These are phyloP conservation scores for Corythaixoides concolor DNA, from an alignment of 2,113 vertebrate species.

Conservation along the genomic window DNA sequence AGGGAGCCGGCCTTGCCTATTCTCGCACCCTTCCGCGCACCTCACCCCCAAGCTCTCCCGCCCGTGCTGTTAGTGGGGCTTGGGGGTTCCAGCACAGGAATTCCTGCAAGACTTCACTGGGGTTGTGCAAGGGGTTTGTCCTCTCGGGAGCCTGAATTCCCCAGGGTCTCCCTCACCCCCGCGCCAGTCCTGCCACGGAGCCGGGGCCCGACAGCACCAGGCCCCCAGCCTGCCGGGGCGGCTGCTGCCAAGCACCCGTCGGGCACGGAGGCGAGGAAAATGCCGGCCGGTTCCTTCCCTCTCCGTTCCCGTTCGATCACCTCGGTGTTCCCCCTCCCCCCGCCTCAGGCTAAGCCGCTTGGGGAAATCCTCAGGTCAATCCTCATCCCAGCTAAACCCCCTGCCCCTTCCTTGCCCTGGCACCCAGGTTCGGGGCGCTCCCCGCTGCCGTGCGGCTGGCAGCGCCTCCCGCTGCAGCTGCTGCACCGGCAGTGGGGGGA, in stretches of 20 bases:
- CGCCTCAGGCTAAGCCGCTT: neutral
- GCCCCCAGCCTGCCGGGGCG: neutral
- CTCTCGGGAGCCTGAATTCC: neutral
- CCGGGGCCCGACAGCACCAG: too few species aligned
- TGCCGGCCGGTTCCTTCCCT: too few species aligned
- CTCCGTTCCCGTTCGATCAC: too few species aligned
- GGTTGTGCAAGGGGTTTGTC: accelerated
- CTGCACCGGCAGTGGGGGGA: neutral
- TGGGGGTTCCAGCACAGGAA: accelerated
- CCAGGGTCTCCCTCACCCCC: neutral
- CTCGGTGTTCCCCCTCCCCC: too few species aligned
- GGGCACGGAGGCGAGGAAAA: too few species aligned
- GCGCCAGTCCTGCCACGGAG: too few species aligned
- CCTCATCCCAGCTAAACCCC: neutral
- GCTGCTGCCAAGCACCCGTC: too few species aligned
- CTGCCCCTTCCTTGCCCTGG: too few species aligned
- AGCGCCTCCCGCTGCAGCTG: too few species aligned
- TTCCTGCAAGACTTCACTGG: accelerated
- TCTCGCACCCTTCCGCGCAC: too few species aligned
- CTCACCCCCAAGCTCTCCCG: accelerated
- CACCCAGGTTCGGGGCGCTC: too few species aligned
- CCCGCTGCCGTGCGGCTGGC: neutral
- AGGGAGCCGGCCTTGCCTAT: neutral
- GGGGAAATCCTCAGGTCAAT: neutral
- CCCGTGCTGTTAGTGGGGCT: accelerated